phyloP scores from a whole-genome alignment of 1,140 invertebrate genomes.

The Drosophila kurseongensis region DNA sequence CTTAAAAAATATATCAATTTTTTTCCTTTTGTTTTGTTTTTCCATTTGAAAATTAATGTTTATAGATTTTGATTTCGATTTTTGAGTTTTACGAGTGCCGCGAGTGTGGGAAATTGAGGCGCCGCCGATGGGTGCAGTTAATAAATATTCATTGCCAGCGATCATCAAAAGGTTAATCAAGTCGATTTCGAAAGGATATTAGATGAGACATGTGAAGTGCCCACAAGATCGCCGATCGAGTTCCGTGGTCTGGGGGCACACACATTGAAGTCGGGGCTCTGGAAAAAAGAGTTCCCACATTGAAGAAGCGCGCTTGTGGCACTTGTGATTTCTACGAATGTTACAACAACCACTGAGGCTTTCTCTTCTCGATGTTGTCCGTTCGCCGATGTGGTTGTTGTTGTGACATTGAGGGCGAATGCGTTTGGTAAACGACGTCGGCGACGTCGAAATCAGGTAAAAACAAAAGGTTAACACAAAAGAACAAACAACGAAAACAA shows the following conservation, averaged over 20 bases:
- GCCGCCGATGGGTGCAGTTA: conserved; percentile 53
- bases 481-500: conserved; percentile 79
- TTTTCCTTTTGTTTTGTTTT: conserved; percentile 34
- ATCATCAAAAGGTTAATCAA: conserved; percentile 75
- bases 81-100: conserved; percentile 55
- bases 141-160: conserved; percentile 79
- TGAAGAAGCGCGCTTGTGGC: conserved; percentile 75
- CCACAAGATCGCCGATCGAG: conserved; percentile 7
- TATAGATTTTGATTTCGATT: conserved; percentile 48
- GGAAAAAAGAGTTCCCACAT: conserved; percentile 76
- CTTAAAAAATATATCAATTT: conserved; percentile 52
- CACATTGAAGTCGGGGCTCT: conserved; percentile 17
- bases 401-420: conserved; percentile 83
- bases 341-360: conserved; percentile 69
- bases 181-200: conserved; percentile 72
- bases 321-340: conserved; percentile 83
- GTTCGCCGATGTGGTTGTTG: conserved; percentile 44
- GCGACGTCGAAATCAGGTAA: conserved; percentile 76
- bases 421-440: conserved; percentile 72
- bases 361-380: conserved; percentile 28
- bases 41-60: conserved; percentile 65
- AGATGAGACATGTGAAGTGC: conserved; percentile 66
- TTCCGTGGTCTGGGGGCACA: conserved; percentile 25
- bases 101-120: conserved; percentile 69
- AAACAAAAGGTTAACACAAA: conserved; percentile 82